Evolutionary conservation across 1,140 invertebrate genomes (phyloP), one percentile per base, ranked within the genome.

Genomic region (Aphelenchoides besseyi): DNA sequence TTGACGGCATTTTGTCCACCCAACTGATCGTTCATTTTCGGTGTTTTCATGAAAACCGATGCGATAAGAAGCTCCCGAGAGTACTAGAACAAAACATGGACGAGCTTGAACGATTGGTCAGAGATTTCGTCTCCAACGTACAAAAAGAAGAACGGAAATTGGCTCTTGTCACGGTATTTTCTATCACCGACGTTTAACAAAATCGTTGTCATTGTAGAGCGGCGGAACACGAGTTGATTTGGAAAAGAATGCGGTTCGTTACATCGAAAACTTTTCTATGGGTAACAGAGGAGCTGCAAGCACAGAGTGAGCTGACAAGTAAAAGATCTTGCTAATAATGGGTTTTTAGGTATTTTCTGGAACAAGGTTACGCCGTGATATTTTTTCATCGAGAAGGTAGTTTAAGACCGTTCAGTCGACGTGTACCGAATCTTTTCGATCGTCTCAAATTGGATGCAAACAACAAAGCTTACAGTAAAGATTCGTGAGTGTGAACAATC

Each of bases 241-340:
- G 55, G 96, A 98, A 84, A 91, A 94, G 79, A 95, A 95, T 80
- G 97, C 94, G 2, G 95, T 98, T 0, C 88, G 96, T 57, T 98
- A 92, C 86, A 92, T 98, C 53, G 95, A 98, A 83, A 98, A 98
- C 87, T 98, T 98, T 86, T 97, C 94, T 26, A 91, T 92, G 16
- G 96, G 96, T 37, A 95, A 91, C 0, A 88, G 96, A 78, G 96
- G 96, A 30, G 90, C 95, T 0, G 89, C 92, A 1, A 97, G 94
- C 0, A 90, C 94, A 0, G 96, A 98, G 88, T 95, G 87, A 83
- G 84, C 79, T 77, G 80, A 23, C 28, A 61, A 32, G 12, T 29
- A 26, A 36, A 32, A 37, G 3, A 68, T 23, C 68, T 59, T 12
- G 32, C n/a, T 35, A 52, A 23, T 59, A 63, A 28, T 33, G 64